Percentiles rank a stretch among this genome's conserved stretches.
These are phyloP conservation scores for Malthinus flaveolus DNA, from an alignment of 2,888 invertebrate genomes.

Conservation along the genomic window DNA sequence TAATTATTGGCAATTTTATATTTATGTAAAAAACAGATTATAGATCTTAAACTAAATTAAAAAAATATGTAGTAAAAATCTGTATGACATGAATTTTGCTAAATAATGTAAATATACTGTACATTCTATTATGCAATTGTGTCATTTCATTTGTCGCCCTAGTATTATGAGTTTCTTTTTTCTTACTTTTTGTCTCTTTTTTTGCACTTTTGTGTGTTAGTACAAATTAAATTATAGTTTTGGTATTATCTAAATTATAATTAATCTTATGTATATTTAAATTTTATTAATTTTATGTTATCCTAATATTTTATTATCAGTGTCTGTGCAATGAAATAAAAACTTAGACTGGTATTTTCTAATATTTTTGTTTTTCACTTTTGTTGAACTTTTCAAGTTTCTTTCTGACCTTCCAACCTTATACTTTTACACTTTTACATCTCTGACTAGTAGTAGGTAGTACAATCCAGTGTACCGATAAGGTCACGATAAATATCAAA, in stretches of 20 bases:
- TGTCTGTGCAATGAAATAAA: slow-evolving; percentile 54
- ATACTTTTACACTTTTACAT: no score
- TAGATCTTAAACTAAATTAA: slow-evolving; percentile 46
- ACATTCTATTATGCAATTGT: slow-evolving; percentile 53
- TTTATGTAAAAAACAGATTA: slow-evolving; percentile 42
- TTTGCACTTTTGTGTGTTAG: slow-evolving; percentile 42
- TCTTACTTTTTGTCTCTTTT: slow-evolving; percentile 15
- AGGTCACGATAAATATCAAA: no score
- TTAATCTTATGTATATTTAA: slow-evolving; percentile 45
- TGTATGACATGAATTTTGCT: slow-evolving; percentile 50
- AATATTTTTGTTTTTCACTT: slow-evolving; percentile 39
- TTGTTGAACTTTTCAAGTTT: no score
- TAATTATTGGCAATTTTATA: slow-evolving; percentile 54
- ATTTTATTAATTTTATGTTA: slow-evolving; percentile 43
- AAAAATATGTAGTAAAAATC: slow-evolving; percentile 41
- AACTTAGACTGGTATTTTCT: slow-evolving; percentile 54
- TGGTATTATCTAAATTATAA: slow-evolving; percentile 47
- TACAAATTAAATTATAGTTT: slow-evolving; percentile 51
- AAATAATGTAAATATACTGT: slow-evolving; percentile 55
- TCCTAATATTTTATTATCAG: slow-evolving; percentile 51
- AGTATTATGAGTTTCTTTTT: slow-evolving; percentile 45
- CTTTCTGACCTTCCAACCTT: neutral
- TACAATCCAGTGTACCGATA: no score
- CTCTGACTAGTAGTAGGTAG: no score
- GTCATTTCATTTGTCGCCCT: slow-evolving; percentile 42